Evolutionary conservation across 2,888 invertebrate species (phyloP).

Genomic region (Gandaritis pyraliata): DNA sequence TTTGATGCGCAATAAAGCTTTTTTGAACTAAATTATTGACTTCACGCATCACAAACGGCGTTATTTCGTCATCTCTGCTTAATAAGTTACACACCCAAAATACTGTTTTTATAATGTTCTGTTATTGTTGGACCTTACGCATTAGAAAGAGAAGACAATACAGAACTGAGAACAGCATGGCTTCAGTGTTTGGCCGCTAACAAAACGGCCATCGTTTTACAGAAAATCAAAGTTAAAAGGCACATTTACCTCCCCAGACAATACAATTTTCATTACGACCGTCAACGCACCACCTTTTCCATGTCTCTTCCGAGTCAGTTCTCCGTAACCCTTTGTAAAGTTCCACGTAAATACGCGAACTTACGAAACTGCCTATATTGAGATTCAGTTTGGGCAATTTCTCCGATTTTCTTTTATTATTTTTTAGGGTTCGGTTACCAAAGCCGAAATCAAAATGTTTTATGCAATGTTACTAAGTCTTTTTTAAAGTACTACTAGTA

Average conservation of each 20-base stretch:
- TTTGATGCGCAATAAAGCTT: too few relatives aligned
- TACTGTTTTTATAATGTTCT: too few relatives aligned
- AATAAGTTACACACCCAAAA: too few relatives aligned
- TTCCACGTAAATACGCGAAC: slow-evolving; percentile 48
- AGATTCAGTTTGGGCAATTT: slow-evolving; percentile 69
- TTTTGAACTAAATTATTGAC: too few relatives aligned
- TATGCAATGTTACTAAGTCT: too few relatives aligned
- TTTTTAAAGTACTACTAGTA: too few relatives aligned
- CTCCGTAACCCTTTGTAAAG: slow-evolving; percentile 76
- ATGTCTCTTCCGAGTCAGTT: slow-evolving; percentile 73
- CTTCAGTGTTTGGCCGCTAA: too few relatives aligned
- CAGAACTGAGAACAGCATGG: not conserved
- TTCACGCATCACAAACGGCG: too few relatives aligned
- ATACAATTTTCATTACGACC: slow-evolving; percentile 44
- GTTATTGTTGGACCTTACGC: too few relatives aligned
- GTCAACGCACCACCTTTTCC: slow-evolving; percentile 75
- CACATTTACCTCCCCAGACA: slow-evolving; percentile 36
- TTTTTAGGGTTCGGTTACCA: slow-evolving; percentile 44
- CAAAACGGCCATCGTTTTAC: not conserved
- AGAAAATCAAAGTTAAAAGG: slow-evolving; percentile 19
- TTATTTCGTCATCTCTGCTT: too few relatives aligned
- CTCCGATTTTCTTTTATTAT: slow-evolving; percentile 61
- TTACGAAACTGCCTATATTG: slow-evolving; percentile 64
- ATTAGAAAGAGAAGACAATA: too few relatives aligned
- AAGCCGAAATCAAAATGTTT: not conserved